Evolutionary conservation across 2,888 invertebrate genomes (phyloP), one percentile per base, ranked within the genome.

Genomic region (Diplolepis rosae): DNA sequence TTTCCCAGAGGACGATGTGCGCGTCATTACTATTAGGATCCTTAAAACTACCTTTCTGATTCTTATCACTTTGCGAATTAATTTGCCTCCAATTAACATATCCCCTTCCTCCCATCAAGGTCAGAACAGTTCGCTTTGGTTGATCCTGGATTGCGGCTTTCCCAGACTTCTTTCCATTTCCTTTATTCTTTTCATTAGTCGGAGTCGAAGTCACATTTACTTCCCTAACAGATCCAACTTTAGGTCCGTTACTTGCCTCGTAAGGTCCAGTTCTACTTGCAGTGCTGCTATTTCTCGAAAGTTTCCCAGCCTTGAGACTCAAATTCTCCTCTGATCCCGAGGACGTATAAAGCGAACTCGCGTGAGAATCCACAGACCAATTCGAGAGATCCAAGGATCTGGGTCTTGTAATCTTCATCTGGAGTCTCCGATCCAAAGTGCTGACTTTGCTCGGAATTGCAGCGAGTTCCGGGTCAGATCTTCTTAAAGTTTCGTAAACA

Each of bases 1-100:
- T 93, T 89, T 97, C 97, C 96, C 97, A 97, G 65, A 97, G 92
- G 75, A 96, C 94, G 83, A 97, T 93, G 89, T 96, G 95, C 15
- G 97, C 96, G 91, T 96, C 95, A 84, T 92, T 95, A 75, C 94
- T 94, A 88, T 95, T 95, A 56, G 94, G 93, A 74, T 94, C 94
- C 61, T 91, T 91, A 48, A 92, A 76, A 7, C 65, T 65, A 1
- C 85, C 83, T 67, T 85, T 89, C 28, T 84, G 84, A 74, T 79
- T 83, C 70, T 86, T 88, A 28, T 89, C 90, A 76, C 85, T 93
- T 92, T 83, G 93, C 92, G 18, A 70, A 11, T 83, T 84, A 9
- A 94, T 92, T 83, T 95, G 95, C 69, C 95, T 91, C 94, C 95
- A 95, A 89, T 95, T 95, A 24, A 95, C 93, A 85, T 97, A 97